Evolutionary conservation across 2,888 invertebrate genomes (phyloP), one percentile per base, ranked within the genome.

Genomic region (Sepioteuthis lessoniana): DNA sequence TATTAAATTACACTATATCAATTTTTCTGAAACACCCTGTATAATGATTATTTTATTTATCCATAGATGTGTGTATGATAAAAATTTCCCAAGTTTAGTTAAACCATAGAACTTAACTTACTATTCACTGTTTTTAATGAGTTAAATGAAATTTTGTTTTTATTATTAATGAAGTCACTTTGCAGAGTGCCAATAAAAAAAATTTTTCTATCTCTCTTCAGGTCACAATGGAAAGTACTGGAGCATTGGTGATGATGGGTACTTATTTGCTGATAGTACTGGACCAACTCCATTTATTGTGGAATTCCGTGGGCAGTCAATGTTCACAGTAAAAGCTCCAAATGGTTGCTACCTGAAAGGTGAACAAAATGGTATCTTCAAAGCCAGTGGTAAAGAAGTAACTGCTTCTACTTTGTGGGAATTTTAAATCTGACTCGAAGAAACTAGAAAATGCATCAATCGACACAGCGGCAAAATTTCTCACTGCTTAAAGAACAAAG

Each of bases 221-320:
- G 99, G 99, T 95, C 98, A 98, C 97, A 99, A 98, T 97, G 98
- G 98, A 96, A 99, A 99, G 97, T 99, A 99, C 97, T 99, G 99
- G 99, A 98, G 98, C 97, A 98, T 98, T 94, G 98, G 98, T 97
- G 98, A 98, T 96, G 99, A 99, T 97, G 98, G 98, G 94, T 95
- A 95, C 25, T 98, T 99, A 94, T 98, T 98, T 76, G 98, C 99
- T 94, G 99, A 99, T 97, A 98, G 98, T 47, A 98, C 99, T 96
- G 97, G 98, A 38, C 98, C 99, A 37, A 98, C 98, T 96, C 98
- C 98, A 94, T 99, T 99, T 98, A 98, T 98, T 97, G 98, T 99
- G 96, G 99, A 99, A 98, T 98, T 99, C 96, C 98, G 99, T 96
- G 99, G 99, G 97, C 99, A 99, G 55, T 99, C 99, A 95, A 98